Conservation (phyloP, 2,113 vertebrate genomes). For the Actenoides hombroni region DNA sequence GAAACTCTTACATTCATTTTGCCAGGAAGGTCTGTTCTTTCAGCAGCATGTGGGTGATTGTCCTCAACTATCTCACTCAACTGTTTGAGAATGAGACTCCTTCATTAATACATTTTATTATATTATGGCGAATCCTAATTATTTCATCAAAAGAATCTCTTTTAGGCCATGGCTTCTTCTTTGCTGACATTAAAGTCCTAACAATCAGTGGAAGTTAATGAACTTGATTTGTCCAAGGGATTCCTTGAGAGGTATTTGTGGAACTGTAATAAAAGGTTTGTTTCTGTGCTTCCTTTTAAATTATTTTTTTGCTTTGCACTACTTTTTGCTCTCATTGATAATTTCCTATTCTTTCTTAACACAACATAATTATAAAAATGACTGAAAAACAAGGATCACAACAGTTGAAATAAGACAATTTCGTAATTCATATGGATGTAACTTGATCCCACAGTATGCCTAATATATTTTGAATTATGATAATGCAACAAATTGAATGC, state of each 20-base stretch:
- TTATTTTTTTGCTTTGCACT: not conserved
- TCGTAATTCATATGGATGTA: not conserved
- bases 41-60: not conserved
- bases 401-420: not conserved
- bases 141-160: not conserved
- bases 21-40: not conserved
- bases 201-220: not conserved
- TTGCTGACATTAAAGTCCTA: not conserved
- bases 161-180: not conserved
- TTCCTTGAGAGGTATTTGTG: not conserved
- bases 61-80: not conserved
- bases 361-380: not conserved
- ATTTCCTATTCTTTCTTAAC: not conserved
- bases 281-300: not conserved
- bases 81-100: not conserved
- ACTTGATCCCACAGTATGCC: not conserved
- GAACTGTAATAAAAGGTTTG: not conserved
- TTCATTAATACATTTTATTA: not conserved
- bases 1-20: not conserved
- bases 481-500: not conserved
- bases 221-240: not conserved
- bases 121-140: not conserved
- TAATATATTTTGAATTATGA: not conserved
- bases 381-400: not conserved
- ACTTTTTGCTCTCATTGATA: not conserved